Percentiles rank a stretch among this genome's conserved stretches.
Conservation (phyloP, 2,797 vertebrate species). For the Eulemur mongoz region DNA sequence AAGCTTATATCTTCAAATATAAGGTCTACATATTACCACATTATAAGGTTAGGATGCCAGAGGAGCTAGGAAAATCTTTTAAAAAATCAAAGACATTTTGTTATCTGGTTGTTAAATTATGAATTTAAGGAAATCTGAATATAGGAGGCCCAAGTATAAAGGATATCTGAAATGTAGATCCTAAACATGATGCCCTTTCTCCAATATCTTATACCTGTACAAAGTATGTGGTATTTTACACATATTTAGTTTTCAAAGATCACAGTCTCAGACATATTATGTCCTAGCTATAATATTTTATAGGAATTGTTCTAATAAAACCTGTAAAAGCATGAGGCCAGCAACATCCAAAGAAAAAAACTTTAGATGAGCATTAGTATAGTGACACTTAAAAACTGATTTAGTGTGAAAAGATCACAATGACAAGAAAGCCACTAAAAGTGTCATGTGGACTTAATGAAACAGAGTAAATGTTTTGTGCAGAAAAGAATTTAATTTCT, state of each 20-base stretch:
- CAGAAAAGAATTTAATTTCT: background rate
- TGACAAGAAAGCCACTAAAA: background rate
- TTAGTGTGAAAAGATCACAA: background rate
- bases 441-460: background rate
- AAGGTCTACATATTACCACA: slow-evolving; percentile 46
- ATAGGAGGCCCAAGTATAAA: background rate
- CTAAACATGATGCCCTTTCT: background rate
- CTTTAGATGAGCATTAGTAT: background rate
- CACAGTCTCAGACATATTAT: background rate
- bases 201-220: background rate
- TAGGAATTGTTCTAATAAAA: background rate
- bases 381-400: background rate
- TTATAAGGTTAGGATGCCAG: slow-evolving; percentile 33
- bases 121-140: slow-evolving; percentile 17
- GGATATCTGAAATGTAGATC: background rate
- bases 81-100: slow-evolving; percentile 28
- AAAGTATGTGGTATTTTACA: background rate
- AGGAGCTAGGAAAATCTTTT: background rate
- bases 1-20: slow-evolving; percentile 53
- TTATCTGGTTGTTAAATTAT: slow-evolving; percentile 27
- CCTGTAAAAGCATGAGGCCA: background rate
- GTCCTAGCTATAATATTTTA: background rate
- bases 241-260: background rate
- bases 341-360: background rate
- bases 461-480: slow-evolving; percentile 4